phyloP scores from a whole-genome alignment of 2,113 vertebrate genomes.

The Illadopsis cleaveri region DNA sequence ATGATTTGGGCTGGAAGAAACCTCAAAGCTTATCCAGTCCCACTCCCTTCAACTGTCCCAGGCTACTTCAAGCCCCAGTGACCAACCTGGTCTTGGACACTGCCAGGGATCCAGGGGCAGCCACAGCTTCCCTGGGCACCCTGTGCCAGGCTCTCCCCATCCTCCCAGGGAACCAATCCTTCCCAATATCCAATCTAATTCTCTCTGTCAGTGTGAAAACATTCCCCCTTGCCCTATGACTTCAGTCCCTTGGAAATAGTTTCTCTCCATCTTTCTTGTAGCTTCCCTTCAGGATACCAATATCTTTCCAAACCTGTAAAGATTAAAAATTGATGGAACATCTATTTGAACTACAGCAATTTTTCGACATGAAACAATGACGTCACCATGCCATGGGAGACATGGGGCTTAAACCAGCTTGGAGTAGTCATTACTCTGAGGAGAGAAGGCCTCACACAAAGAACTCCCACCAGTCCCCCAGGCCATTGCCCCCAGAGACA shows the following conservation, averaged over 20 bases:
- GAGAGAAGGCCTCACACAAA: neutral
- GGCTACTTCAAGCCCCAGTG: neutral
- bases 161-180: neutral
- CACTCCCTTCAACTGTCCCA: neutral
- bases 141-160: neutral
- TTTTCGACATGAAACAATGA: neutral
- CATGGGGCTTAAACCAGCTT: neutral
- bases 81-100: neutral
- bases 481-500: neutral
- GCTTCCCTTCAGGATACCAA: neutral
- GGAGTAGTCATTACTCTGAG: neutral
- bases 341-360: neutral
- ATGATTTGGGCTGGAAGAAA: no score
- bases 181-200: neutral
- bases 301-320: neutral
- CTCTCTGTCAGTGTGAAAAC: neutral
- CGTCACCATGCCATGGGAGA: neutral
- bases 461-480: neutral
- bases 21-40: fast-evolving
- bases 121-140: neutral
- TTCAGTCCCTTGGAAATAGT: neutral
- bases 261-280: neutral
- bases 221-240: neutral
- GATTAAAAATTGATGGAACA: neutral
- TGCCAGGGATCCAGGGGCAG: neutral